Percentiles rank a stretch among this genome's conserved stretches.
Conservation (phyloP, 2,888 invertebrate species). For the Philopedon plagiatum region DNA sequence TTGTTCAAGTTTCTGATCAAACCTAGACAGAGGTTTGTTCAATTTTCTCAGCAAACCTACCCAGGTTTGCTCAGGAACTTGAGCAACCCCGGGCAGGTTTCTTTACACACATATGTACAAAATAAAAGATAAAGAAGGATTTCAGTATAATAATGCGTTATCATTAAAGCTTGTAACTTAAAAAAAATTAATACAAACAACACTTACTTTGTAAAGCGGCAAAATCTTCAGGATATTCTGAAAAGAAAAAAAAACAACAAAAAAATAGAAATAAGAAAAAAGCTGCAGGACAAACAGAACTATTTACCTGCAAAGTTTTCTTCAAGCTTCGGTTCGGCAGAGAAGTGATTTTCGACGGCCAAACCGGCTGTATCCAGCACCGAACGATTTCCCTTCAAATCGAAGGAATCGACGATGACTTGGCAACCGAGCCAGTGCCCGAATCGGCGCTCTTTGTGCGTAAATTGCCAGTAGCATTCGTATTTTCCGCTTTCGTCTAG, state of each 20-base stretch:
- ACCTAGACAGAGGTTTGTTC: too few relatives aligned
- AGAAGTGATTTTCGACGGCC: background rate
- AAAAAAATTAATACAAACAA: too few relatives aligned
- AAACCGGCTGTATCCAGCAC: constrained; percentile 53
- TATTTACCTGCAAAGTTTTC: background rate
- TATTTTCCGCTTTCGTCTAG: constrained; percentile 65
- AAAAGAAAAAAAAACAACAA: background rate
- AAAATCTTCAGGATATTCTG: background rate
- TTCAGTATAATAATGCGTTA: too few relatives aligned
- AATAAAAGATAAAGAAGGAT: too few relatives aligned
- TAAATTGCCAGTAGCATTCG: constrained; percentile 69
- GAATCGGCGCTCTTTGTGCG: constrained; percentile 66
- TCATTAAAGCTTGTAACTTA: too few relatives aligned
- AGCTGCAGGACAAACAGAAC: too few relatives aligned
- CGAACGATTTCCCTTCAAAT: constrained; percentile 52
- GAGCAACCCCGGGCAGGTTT: too few relatives aligned
- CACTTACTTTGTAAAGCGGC: background rate
- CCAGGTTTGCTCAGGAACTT: too few relatives aligned
- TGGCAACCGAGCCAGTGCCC: constrained; percentile 67
- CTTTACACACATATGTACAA: too few relatives aligned
- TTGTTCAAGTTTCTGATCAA: too few relatives aligned
- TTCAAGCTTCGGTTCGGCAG: background rate
- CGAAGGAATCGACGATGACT: constrained; percentile 63
- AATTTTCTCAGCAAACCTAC: too few relatives aligned
- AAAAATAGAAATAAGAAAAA: background rate